These are phyloP conservation scores for Sciurus niger DNA, from an alignment of 2,113 vertebrate genomes.

Conservation along the genomic window DNA sequence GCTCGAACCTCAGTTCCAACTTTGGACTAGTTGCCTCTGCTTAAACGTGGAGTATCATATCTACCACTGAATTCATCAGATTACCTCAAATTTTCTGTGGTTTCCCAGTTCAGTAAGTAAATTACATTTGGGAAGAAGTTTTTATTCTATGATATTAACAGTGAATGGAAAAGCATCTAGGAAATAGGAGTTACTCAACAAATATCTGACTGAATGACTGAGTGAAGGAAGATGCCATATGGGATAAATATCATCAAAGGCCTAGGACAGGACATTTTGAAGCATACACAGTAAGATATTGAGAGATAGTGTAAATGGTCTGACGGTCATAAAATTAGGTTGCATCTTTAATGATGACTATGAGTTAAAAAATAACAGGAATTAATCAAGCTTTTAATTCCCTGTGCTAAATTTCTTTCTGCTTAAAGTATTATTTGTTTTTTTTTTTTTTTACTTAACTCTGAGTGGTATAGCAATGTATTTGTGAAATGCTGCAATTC, in stretches of 20 bases:
- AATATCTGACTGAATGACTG: background rate
- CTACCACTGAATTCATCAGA: background rate
- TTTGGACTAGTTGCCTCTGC: background rate
- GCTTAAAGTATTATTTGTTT: background rate
- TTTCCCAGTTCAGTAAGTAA: background rate
- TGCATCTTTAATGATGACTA: background rate
- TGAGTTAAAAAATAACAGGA: background rate
- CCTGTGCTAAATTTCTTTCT: background rate
- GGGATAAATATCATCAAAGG: background rate
- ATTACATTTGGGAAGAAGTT: background rate
- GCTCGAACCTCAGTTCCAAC: background rate
- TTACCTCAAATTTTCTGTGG: background rate
- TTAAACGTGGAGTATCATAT: background rate
- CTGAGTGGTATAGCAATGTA: background rate
- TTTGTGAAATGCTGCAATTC: background rate
- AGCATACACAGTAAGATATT: background rate
- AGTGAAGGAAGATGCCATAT: background rate
- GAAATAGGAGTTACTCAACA: background rate
- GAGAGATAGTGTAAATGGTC: background rate
- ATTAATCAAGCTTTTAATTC: background rate
- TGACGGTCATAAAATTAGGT: background rate
- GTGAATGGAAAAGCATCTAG: background rate
- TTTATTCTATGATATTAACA: background rate
- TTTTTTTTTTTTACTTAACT: background rate
- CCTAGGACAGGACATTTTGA: background rate